These are phyloP conservation scores for Equus quagga DNA, from an alignment of 2,113 vertebrate species.

Conservation along the genomic window DNA sequence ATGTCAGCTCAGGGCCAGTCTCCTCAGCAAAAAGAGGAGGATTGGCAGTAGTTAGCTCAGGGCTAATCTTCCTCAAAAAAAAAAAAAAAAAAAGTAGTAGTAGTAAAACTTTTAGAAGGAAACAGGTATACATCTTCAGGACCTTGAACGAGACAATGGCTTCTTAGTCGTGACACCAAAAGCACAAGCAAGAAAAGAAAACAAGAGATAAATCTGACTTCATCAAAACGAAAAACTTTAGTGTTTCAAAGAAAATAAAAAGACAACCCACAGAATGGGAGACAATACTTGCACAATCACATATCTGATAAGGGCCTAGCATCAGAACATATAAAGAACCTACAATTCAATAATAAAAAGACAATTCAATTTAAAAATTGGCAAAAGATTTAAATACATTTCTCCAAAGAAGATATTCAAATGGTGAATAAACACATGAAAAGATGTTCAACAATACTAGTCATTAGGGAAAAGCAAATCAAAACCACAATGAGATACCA, in stretches of 20 bases:
- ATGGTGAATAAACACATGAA: neutral
- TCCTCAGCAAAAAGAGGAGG: no score
- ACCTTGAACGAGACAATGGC: neutral
- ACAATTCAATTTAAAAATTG: neutral
- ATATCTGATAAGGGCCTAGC: neutral
- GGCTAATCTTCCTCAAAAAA: no score
- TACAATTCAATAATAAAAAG: neutral
- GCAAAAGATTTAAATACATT: neutral
- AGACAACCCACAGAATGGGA: neutral
- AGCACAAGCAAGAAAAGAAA: constrained; percentile 4
- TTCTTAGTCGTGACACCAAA: neutral
- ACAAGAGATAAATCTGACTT: neutral
- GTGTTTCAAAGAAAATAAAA: constrained; percentile 28
- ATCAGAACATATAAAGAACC: neutral
- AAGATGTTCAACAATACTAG: neutral
- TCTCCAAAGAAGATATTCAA: neutral
- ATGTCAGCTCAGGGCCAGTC: no score
- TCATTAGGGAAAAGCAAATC: constrained; percentile 36
- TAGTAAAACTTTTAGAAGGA: neutral
- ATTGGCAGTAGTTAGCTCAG: no score
- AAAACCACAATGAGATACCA: neutral
- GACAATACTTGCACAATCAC: neutral
- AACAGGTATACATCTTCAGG: neutral
- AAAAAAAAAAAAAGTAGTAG: no score
- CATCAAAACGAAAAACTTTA: neutral